Conservation (phyloP, 2,113 vertebrate genomes). For the Ciconia maguari region DNA sequence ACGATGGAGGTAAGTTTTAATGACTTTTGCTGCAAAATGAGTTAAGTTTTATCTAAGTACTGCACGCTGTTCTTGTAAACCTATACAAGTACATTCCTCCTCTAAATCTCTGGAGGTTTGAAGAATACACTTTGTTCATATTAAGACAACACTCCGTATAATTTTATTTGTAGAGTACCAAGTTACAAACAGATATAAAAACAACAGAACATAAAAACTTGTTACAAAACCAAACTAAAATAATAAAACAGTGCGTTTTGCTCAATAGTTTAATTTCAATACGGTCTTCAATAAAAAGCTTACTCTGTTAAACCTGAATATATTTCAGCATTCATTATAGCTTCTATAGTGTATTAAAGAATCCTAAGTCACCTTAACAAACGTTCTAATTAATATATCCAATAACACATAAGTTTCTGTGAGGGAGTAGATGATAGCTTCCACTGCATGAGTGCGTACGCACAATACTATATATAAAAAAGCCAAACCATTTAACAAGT, state of each 20-base stretch:
- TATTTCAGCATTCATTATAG: neutral
- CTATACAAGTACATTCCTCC: neutral
- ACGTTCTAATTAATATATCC: neutral
- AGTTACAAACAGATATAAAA: neutral
- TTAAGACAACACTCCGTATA: neutral
- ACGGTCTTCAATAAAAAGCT: neutral
- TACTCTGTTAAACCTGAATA: neutral
- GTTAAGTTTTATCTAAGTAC: neutral
- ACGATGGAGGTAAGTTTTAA: neutral
- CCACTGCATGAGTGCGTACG: neutral
- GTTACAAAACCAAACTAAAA: neutral
- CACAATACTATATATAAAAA: neutral
- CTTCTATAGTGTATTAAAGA: neutral
- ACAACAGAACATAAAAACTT: neutral
- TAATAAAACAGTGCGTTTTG: neutral
- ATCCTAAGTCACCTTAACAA: neutral
- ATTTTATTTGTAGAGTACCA: conserved; percentile 35
- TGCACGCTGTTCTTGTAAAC: neutral
- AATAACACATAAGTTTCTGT: neutral
- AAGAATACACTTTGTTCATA: neutral
- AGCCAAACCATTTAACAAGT: neutral
- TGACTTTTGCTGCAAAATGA: neutral
- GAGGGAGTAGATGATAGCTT: neutral
- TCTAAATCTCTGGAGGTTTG: neutral
- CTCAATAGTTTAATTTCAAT: neutral